phyloP scores from a whole-genome alignment of 2,113 vertebrate genomes.

The Thamnaconus septentrionalis region DNA sequence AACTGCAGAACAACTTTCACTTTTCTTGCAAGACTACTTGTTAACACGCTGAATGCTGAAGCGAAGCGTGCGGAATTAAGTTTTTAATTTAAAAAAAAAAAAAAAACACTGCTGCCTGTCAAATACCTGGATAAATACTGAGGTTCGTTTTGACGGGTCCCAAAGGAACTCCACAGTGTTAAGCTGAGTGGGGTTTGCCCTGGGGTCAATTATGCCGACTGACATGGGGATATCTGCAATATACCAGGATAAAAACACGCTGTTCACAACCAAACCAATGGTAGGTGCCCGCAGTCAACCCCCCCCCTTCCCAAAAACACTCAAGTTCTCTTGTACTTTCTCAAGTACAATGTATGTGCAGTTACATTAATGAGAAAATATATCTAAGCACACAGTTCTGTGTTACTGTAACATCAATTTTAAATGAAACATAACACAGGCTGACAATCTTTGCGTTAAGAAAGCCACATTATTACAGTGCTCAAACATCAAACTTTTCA shows the following conservation, averaged over 20 bases:
- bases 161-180: slow-evolving; percentile 98
- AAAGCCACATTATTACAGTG: too few species aligned
- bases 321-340: too few species aligned
- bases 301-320: too few species aligned
- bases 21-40: too few species aligned
- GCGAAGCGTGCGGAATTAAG: too few species aligned
- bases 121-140: slow-evolving; percentile 95
- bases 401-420: neutral
- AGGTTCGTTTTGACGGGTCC: slow-evolving; percentile 95
- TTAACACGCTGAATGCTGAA: too few species aligned
- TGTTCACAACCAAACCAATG: slow-evolving; percentile 16
- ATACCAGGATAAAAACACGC: slow-evolving; percentile 44
- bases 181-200: slow-evolving; percentile 94
- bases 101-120: slow-evolving; percentile 1
- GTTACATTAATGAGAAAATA: too few species aligned
- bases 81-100: slow-evolving; percentile 11
- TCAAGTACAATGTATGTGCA: too few species aligned
- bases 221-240: slow-evolving; percentile 96
- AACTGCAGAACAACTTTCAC: too few species aligned
- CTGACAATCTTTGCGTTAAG: too few species aligned
- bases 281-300: too few species aligned
- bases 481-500: neutral
- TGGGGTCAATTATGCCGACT: slow-evolving; percentile 94
- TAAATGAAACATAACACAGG: too few species aligned
- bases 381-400: neutral